Percentiles rank a stretch among this genome's conserved stretches.
phyloP scores from a whole-genome alignment of 2,113 vertebrate species.

The Cebus imitator region DNA sequence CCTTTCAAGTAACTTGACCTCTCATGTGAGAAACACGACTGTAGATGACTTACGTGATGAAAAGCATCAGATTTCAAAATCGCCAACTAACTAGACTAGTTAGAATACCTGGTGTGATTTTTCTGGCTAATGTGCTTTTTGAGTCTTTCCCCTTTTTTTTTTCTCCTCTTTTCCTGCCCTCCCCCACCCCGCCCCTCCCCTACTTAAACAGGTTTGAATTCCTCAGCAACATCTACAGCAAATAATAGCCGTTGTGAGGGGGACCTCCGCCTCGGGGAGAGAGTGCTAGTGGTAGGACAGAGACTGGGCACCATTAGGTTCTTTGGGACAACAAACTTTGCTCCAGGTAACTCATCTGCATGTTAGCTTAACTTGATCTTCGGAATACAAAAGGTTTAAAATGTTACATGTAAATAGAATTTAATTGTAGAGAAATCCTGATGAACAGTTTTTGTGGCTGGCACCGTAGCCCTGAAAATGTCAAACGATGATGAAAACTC shows the following conservation, averaged over 20 bases:
- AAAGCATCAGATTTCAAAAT: not conserved
- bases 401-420: not conserved
- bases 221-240: conserved; percentile 81
- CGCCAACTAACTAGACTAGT: not conserved
- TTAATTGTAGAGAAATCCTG: not conserved
- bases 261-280: conserved; percentile 90
- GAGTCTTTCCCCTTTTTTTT: conserved; percentile 26
- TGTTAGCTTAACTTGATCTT: not conserved
- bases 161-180: not conserved
- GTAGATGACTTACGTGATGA: fast-evolving
- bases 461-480: no score
- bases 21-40: not conserved
- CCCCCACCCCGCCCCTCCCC: not conserved
- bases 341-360: conserved; percentile 88
- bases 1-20: not conserved
- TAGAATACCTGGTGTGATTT: not conserved
- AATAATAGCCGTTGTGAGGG: conserved; percentile 80
- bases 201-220: conserved; percentile 75
- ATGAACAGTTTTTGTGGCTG: not conserved
- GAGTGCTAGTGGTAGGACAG: conserved; percentile 96
- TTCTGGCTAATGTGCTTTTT: not conserved
- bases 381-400: not conserved
- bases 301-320: conserved; percentile 93
- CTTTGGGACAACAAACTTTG: conserved; percentile 94
- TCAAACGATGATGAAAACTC: not conserved